These are phyloP conservation scores for Himalopsyche japonica DNA, from an alignment of 2,888 invertebrate genomes.

Conservation along the genomic window DNA sequence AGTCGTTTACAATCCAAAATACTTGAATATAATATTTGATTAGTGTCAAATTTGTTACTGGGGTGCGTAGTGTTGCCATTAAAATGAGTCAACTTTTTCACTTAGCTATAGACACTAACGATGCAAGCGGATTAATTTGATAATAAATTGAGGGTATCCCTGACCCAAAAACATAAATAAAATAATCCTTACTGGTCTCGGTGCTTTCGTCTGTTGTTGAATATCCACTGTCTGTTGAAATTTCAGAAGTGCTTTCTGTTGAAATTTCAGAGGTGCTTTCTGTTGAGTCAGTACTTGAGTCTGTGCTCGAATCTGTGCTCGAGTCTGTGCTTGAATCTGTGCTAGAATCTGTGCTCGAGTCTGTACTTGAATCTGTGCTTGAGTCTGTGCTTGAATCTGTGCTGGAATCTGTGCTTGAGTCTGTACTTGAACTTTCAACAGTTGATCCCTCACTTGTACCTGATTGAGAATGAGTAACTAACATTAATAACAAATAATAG, in stretches of 20 bases:
- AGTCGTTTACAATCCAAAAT: too few relatives aligned
- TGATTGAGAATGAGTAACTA: background rate
- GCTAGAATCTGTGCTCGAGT: constrained; percentile 22
- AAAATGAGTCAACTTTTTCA: too few relatives aligned
- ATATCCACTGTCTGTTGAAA: constrained; percentile 46
- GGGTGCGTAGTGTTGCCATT: too few relatives aligned
- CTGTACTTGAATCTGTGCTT: background rate
- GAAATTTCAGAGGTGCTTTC: constrained; percentile 35
- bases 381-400: constrained; percentile 18
- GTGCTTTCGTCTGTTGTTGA: constrained; percentile 42
- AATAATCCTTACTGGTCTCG: background rate
- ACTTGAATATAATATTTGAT: too few relatives aligned
- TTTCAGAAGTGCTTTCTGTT: constrained; percentile 40
- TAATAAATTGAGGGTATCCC: too few relatives aligned
- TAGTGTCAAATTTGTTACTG: too few relatives aligned
- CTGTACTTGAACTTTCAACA: constrained; percentile 32
- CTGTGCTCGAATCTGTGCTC: background rate
- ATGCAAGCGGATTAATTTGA: too few relatives aligned
- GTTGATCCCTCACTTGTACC: background rate
- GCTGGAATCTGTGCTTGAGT: background rate
- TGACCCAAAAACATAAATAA: background rate
- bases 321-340: background rate
- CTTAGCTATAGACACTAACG: too few relatives aligned
- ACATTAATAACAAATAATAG: background rate
- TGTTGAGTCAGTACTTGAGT: constrained; percentile 29